Percentiles rank a stretch among this genome's conserved stretches.
Evolutionary conservation across 2,888 invertebrate species (phyloP).

Genomic region (Lordiphosa andalusiaca): DNA sequence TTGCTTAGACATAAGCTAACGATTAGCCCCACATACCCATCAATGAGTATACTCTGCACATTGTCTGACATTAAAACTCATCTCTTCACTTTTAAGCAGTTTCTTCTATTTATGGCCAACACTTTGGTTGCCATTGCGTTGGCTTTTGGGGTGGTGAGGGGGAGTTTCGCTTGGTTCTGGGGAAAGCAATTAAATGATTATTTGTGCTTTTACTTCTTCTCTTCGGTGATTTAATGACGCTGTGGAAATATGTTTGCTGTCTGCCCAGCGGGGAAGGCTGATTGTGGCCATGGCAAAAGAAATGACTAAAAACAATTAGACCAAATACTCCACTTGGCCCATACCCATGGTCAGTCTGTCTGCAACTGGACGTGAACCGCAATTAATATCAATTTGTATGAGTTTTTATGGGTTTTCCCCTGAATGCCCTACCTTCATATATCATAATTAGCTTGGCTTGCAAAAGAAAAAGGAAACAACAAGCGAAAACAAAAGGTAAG

Average conservation of each 20-base stretch:
- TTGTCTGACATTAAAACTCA: slow-evolving; percentile 13
- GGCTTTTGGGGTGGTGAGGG: slow-evolving; percentile 29
- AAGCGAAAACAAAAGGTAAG: slow-evolving; percentile 27
- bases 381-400: slow-evolving; percentile 70
- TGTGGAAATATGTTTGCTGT: slow-evolving; percentile 45
- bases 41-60: slow-evolving; percentile 7
- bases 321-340: slow-evolving; percentile 11
- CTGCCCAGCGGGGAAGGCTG: slow-evolving; percentile 9
- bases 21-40: slow-evolving; percentile 6
- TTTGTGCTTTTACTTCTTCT: slow-evolving; percentile 38
- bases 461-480: slow-evolving; percentile 11
- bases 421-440: slow-evolving; percentile 51
- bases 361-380: slow-evolving; percentile 35
- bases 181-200: slow-evolving; percentile 54
- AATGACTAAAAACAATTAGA: slow-evolving; percentile 66
- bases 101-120: slow-evolving; percentile 48
- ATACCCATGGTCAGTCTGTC: background rate
- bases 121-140: slow-evolving; percentile 30
- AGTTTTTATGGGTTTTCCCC: slow-evolving; percentile 44
- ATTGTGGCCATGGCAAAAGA: slow-evolving; percentile 23
- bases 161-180: slow-evolving; percentile 2
- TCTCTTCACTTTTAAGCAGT: slow-evolving; percentile 39
- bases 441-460: slow-evolving; percentile 58
- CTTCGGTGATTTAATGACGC: slow-evolving; percentile 42
- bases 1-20: too few relatives aligned